phyloP scores from a whole-genome alignment of 2,888 invertebrate genomes.

The Chalcosyrphus nemorum region DNA sequence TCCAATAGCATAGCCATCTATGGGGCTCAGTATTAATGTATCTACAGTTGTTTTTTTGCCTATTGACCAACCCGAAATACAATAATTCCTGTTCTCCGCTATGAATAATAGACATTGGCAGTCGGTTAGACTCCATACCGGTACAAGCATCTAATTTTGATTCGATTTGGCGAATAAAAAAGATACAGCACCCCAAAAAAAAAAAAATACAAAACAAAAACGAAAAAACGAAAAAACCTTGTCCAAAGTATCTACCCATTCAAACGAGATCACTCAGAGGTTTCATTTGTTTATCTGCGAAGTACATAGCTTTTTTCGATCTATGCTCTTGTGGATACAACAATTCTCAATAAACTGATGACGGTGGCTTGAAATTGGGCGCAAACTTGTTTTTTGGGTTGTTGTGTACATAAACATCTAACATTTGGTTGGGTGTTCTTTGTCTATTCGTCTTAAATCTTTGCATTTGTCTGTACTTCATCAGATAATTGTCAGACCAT shows the following conservation, averaged over 20 bases:
- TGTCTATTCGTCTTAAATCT: slow-evolving; percentile 10
- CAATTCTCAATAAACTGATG: slow-evolving; percentile 25
- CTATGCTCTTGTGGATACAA: slow-evolving; percentile 1
- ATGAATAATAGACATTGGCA: slow-evolving; percentile 34
- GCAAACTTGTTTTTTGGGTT: slow-evolving; percentile 32
- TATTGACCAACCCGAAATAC: slow-evolving; percentile 28
- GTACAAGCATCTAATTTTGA: slow-evolving; percentile 47
- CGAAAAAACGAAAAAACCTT: no score
- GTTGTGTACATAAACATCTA: neutral
- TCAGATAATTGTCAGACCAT: slow-evolving; percentile 61
- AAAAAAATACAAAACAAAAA: no score
- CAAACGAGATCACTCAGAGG: slow-evolving; percentile 57
- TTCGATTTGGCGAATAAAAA: slow-evolving; percentile 53
- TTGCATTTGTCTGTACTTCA: slow-evolving; percentile 33
- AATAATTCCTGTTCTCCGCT: slow-evolving; percentile 33
- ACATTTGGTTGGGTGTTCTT: neutral
- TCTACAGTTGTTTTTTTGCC: slow-evolving; percentile 5
- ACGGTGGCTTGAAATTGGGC: slow-evolving; percentile 24
- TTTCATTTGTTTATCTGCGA: slow-evolving; percentile 47
- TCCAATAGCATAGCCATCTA: slow-evolving; percentile 27
- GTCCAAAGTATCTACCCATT: slow-evolving; percentile 48
- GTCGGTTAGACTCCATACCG: slow-evolving; percentile 17
- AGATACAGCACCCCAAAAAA: slow-evolving; percentile 48
- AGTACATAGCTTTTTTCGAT: slow-evolving; percentile 5
- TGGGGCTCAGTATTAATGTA: neutral